A percentile compares a stretch with the other conserved stretches of the same genome.
Conservation (phyloP, 2,113 vertebrate genomes). For the Sinocyclocheilus anophthalmus region DNA sequence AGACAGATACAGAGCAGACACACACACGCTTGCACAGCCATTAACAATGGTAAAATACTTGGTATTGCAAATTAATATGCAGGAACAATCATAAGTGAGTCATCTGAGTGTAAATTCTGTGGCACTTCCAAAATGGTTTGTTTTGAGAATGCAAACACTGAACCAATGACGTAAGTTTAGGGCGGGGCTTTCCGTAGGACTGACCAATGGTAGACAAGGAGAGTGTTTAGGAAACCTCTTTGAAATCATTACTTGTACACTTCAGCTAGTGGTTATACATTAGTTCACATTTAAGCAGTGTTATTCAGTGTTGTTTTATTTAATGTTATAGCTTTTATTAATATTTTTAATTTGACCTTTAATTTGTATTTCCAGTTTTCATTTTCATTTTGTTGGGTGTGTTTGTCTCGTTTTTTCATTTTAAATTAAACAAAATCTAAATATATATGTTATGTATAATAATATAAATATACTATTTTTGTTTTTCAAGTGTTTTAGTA, state of each 20-base stretch:
- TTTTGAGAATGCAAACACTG: neutral
- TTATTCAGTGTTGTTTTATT: too few species aligned
- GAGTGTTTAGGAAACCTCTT: neutral
- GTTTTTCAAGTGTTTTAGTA: too few species aligned
- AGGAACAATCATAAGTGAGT: neutral
- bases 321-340: neutral
- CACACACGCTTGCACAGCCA: neutral
- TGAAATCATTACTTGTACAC: neutral
- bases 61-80: neutral
- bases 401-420: too few species aligned
- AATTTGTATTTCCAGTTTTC: neutral
- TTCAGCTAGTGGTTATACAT: neutral
- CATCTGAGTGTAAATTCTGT: neutral
- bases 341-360: neutral
- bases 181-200: neutral
- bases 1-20: constrained; percentile 8
- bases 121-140: neutral
- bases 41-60: neutral
- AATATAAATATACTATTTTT: too few species aligned
- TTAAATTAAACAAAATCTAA: too few species aligned
- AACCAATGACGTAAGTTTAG: neutral
- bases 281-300: neutral
- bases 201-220: neutral
- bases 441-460: neutral
- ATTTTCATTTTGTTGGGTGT: neutral